phyloP scores from a whole-genome alignment of 2,113 vertebrate species.

The Muntiacus muntjak region DNA sequence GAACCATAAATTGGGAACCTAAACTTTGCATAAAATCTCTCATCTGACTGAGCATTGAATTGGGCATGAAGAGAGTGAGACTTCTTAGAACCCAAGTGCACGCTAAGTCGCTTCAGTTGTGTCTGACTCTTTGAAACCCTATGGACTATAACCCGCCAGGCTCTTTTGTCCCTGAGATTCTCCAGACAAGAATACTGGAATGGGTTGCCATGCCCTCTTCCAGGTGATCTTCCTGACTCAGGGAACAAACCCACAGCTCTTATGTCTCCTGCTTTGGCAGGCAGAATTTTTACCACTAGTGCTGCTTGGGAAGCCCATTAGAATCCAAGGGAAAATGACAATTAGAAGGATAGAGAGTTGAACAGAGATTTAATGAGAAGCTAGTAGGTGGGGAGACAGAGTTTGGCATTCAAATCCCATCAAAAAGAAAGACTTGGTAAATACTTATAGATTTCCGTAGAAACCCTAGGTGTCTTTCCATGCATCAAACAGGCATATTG shows the following conservation, averaged over 20 bases:
- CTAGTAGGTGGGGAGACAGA: background rate
- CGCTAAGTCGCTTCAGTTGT: background rate
- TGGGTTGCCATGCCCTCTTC: background rate
- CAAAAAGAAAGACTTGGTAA: background rate
- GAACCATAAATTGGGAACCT: background rate
- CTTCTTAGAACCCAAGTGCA: background rate
- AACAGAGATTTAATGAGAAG: background rate
- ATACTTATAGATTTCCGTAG: background rate
- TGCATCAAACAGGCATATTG: background rate
- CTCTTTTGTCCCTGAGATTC: background rate
- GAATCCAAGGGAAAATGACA: background rate
- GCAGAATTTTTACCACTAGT: background rate
- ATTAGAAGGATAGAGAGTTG: background rate
- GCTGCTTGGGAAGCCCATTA: background rate
- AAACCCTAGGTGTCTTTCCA: background rate
- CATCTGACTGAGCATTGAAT: background rate
- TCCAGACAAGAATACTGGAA: background rate
- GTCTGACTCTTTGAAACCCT: background rate
- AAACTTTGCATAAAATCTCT: background rate
- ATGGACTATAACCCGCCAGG: background rate
- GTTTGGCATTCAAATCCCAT: background rate
- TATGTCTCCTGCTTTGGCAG: background rate
- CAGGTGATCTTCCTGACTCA: background rate
- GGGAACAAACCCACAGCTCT: background rate
- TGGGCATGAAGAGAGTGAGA: background rate